phyloP scores from a whole-genome alignment of 1,140 invertebrate species.

The Drosophila sturtevanti region DNA sequence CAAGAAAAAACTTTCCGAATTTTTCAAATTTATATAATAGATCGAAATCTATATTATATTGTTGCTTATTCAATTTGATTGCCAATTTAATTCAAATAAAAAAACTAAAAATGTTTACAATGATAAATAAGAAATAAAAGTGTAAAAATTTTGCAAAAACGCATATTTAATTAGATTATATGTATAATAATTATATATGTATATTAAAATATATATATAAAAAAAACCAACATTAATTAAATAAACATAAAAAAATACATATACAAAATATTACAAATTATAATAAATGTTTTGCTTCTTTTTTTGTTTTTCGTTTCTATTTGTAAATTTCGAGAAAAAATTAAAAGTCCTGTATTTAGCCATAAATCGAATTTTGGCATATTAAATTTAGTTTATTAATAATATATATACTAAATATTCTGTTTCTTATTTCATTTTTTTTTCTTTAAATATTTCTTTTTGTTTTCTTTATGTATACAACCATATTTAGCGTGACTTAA shows the following conservation, averaged over 20 bases:
- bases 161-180: conserved; percentile 56
- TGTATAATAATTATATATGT: conserved; percentile 11
- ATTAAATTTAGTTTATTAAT: conserved; percentile 36
- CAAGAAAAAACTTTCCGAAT: no score
- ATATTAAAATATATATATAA: conserved; percentile 26
- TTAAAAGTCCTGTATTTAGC: conserved; percentile 36
- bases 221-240: conserved; percentile 68
- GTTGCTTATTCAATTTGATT: no score
- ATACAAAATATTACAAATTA: conserved; percentile 52
- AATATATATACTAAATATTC: conserved; percentile 6
- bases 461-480: conserved; percentile 48
- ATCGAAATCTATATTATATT: no score
- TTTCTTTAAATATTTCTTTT: conserved; percentile 27
- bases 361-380: conserved; percentile 29
- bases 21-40: no score
- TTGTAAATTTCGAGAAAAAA: conserved; percentile 50
- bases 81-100: no score
- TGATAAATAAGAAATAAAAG: conserved; percentile 7
- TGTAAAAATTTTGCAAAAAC: conserved; percentile 29
- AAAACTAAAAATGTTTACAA: no score
- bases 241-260: conserved; percentile 51
- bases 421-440: conserved; percentile 1
- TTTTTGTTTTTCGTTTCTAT: not conserved
- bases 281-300: conserved; percentile 17
- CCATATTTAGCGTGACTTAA: conserved; percentile 70